Evolutionary conservation across 2,888 invertebrate genomes (phyloP).

Genomic region (Spisula subtruncata): DNA sequence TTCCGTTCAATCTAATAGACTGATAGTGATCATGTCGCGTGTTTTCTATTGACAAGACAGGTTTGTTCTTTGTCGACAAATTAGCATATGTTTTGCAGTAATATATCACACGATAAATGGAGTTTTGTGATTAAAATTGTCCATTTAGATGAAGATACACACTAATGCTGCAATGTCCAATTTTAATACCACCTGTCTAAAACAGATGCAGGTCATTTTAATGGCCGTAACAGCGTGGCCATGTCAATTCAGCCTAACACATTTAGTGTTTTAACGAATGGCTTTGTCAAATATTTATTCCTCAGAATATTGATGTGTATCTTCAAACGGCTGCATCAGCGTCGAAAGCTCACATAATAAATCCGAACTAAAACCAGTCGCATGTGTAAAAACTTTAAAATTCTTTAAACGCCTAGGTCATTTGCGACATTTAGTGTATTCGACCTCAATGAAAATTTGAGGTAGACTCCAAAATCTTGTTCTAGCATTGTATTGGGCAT

Average conservation of each 20-base stretch:
- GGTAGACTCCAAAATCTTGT: too few species aligned
- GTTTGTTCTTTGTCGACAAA: not conserved
- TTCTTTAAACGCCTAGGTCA: too few species aligned
- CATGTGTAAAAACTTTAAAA: too few species aligned
- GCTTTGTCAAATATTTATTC: not conserved
- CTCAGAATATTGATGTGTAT: not conserved
- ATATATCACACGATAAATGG: not conserved
- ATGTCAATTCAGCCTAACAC: not conserved
- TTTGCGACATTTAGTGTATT: too few species aligned
- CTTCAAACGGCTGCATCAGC: too few species aligned
- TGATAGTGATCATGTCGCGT: not conserved
- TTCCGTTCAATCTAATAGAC: not conserved
- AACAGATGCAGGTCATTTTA: conserved; percentile 21
- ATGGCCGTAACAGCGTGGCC: not conserved
- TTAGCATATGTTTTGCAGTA: conserved; percentile 10
- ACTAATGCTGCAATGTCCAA: not conserved
- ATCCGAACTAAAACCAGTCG: too few species aligned
- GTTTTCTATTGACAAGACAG: not conserved
- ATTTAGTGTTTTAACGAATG: not conserved
- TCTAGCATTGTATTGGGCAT: too few species aligned
- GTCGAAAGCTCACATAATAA: too few species aligned
- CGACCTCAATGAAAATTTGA: too few species aligned
- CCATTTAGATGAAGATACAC: not conserved
- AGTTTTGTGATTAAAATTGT: not conserved
- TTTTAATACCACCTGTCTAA: not conserved